These are phyloP conservation scores for Mesitornis unicolor DNA, from an alignment of 2,113 vertebrate genomes.

Conservation along the genomic window DNA sequence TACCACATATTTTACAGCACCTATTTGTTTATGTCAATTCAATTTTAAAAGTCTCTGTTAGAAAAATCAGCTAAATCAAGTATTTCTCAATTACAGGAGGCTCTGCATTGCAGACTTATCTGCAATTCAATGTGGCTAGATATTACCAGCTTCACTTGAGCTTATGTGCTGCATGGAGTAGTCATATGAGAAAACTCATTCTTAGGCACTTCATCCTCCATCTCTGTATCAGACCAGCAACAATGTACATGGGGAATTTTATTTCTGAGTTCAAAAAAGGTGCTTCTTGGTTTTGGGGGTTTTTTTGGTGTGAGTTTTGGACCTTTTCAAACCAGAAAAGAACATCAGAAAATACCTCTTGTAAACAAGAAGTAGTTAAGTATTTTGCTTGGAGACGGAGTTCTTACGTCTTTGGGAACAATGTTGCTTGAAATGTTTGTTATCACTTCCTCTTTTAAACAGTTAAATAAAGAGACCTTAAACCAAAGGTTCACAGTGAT, in stretches of 20 bases:
- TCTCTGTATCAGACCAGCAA: background rate
- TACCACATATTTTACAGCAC: background rate
- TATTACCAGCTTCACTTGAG: background rate
- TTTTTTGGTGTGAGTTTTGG: background rate
- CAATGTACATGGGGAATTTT: background rate
- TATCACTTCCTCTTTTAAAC: slow-evolving; percentile 54
- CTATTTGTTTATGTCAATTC: background rate
- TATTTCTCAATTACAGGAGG: background rate
- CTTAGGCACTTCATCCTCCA: background rate
- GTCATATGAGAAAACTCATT: background rate
- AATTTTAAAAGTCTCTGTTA: background rate
- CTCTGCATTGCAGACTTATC: background rate
- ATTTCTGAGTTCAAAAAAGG: background rate
- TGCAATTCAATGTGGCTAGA: background rate
- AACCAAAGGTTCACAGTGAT: slow-evolving; percentile 1
- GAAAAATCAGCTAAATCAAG: background rate
- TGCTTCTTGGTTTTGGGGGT: background rate
- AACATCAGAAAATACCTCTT: background rate
- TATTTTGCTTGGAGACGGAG: slow-evolving; percentile 13
- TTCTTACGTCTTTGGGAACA: background rate
- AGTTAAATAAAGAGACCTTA: slow-evolving; percentile 28
- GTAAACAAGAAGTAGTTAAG: slow-evolving; percentile 20
- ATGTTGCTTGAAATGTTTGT: slow-evolving; percentile 10
- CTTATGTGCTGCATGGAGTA: background rate
- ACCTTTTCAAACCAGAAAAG: background rate